Percentiles rank a stretch among this genome's conserved stretches.
Evolutionary conservation across 2,113 vertebrate species (phyloP).

Genomic region (Periophthalmus modestus): DNA sequence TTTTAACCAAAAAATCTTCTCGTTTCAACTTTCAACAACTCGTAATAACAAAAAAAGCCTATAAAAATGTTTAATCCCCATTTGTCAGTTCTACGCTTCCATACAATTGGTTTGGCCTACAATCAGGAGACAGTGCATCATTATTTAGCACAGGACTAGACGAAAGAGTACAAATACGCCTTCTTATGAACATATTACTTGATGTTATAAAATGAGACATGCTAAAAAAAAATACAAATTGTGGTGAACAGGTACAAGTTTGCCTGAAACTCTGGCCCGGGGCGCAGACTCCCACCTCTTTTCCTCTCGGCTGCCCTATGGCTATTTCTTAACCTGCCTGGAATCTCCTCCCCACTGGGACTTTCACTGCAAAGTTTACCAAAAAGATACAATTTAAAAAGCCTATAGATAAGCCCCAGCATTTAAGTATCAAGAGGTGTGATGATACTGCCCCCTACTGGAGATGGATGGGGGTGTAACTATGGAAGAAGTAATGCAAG

Average conservation of each 20-base stretch:
- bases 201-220: not conserved
- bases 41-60: too few species aligned
- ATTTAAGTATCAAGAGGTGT: not conserved
- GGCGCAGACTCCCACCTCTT: not conserved
- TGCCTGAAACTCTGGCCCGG: not conserved
- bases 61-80: too few species aligned
- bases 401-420: not conserved
- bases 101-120: too few species aligned
- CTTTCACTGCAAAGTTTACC: not conserved
- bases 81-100: too few species aligned
- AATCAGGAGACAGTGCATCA: too few species aligned
- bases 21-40: too few species aligned
- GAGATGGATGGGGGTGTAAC: not conserved
- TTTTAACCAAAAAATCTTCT: too few species aligned
- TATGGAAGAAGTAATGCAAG: too few species aligned
- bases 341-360: not conserved
- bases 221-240: not conserved
- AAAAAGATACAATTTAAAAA: not conserved
- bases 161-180: too few species aligned
- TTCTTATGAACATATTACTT: not conserved
- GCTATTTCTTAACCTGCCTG: not conserved
- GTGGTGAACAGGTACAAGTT: not conserved
- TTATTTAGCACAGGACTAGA: too few species aligned
- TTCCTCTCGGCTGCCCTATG: not conserved
- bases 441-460: conserved; percentile 54